Evolutionary conservation across 2,113 vertebrate genomes (phyloP), one percentile per base, ranked within the genome.

Genomic region (Datnioides undecimradiatus): DNA sequence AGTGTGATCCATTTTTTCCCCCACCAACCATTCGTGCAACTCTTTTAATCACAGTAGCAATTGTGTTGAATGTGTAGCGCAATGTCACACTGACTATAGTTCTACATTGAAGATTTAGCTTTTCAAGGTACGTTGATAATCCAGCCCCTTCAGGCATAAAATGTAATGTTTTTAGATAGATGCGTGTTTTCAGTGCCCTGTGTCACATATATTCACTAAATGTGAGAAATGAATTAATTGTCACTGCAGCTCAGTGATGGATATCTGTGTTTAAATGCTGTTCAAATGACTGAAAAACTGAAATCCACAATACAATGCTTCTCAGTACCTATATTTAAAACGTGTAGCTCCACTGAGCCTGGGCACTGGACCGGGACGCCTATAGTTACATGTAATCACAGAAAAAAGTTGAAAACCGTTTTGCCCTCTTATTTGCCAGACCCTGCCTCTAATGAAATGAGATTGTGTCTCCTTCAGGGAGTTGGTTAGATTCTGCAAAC

Each of bases 1-100:
- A 65, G 46, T 69, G 75, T 80, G 88, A 90, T 84, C 78, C 62
- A 77, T 83, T 63, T 67, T 60, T 23, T 5, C 58, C 19, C 9
- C 57, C 59, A 51, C 45, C 59, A 49, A 73, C 79, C 79, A 38
- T 36, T 66, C 68, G 51, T 69, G 49, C 57, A 58, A 51, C 62
- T 67, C 58, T 63, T 68, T 87, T 86, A 88, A 87, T 85, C 74
- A 71, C 66, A 76, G 66, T 65, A 71, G 68, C 79, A 82, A 75
- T 60, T 83, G 55, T 75, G 65, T 62, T 83, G 36, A 74, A 43
- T 74, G 73, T 40, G 66, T 58, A 72, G 67, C 51, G 54, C 69
- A 90, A 82, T 82, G 75, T 78, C 67, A 87, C 48, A 63, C 19
- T 58, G 40, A 66, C 59, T 25, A 17, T 3, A 31, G n/a, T n/a